Percentiles rank a stretch among this genome's conserved stretches.
These are phyloP conservation scores for Ochropacha duplaris DNA, from an alignment of 2,888 invertebrate genomes.

Conservation along the genomic window DNA sequence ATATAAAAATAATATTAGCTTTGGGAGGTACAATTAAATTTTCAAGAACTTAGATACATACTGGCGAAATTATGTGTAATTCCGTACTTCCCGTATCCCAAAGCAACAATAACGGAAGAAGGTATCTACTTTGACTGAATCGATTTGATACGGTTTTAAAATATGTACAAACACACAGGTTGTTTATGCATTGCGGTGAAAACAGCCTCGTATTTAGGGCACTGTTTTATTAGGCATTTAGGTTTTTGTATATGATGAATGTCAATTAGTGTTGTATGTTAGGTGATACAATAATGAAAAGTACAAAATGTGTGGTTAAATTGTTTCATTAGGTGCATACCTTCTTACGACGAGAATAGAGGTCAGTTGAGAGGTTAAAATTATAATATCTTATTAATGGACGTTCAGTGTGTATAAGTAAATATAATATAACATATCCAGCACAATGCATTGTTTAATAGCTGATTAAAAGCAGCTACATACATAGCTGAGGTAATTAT, in stretches of 20 bases:
- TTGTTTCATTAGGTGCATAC: neutral
- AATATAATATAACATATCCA: slow-evolving; percentile 15
- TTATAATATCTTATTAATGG: neutral
- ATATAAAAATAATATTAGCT: no score
- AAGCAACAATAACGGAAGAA: neutral
- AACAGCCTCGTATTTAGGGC: neutral
- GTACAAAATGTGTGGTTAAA: neutral
- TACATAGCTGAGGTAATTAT: slow-evolving; percentile 50
- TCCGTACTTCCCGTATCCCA: no score
- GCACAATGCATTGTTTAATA: slow-evolving; percentile 26
- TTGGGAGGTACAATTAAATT: no score
- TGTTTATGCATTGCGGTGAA: neutral
- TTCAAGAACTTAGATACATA: no score
- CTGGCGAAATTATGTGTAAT: no score
- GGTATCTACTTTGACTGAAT: neutral
- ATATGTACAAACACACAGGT: neutral
- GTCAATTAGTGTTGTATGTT: neutral
- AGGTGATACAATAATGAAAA: neutral
- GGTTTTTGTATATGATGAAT: neutral
- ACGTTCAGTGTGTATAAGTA: slow-evolving; percentile 2
- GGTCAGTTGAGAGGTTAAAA: neutral
- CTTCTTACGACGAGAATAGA: neutral
- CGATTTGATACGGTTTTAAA: neutral
- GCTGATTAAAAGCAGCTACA: slow-evolving; percentile 42
- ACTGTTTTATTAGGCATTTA: neutral